phyloP scores from a whole-genome alignment of 1,140 invertebrate species.

The Meloidogyne floridensis region DNA sequence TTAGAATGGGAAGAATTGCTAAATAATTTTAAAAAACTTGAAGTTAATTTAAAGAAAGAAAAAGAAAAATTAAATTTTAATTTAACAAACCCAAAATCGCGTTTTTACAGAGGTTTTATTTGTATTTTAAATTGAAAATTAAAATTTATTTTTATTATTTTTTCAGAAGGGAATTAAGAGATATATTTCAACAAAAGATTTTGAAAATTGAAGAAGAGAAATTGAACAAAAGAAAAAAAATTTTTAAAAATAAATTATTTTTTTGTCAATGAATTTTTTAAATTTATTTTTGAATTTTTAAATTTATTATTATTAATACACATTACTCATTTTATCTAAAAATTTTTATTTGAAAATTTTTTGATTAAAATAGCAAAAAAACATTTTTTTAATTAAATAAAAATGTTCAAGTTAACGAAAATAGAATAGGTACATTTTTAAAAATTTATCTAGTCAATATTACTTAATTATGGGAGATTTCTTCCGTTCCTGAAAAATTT shows the following conservation, averaged over 20 bases:
- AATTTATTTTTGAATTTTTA: background rate
- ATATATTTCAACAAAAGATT: background rate
- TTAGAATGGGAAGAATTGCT: background rate
- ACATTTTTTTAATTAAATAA: too few species aligned
- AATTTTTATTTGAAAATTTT: too few species aligned
- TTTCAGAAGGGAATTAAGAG: background rate
- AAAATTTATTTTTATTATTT: background rate
- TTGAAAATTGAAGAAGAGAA: background rate
- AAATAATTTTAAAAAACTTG: background rate
- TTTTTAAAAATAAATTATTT: background rate
- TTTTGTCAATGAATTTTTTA: background rate
- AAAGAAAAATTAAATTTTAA: background rate
- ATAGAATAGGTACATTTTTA: too few species aligned
- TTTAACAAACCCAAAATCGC: background rate
- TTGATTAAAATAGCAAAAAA: too few species aligned
- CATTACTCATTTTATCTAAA: too few species aligned
- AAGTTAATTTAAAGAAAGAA: background rate
- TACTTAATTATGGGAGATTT: too few species aligned
- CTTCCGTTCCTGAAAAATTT: too few species aligned
- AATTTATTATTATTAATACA: background rate
- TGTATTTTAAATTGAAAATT: background rate
- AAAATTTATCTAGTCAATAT: too few species aligned
- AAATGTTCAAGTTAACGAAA: too few species aligned
- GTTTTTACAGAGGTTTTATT: constrained; percentile 1
- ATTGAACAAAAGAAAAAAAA: background rate